phyloP scores from a whole-genome alignment of 1,140 invertebrate genomes.

The Ganaspis sp. region DNA sequence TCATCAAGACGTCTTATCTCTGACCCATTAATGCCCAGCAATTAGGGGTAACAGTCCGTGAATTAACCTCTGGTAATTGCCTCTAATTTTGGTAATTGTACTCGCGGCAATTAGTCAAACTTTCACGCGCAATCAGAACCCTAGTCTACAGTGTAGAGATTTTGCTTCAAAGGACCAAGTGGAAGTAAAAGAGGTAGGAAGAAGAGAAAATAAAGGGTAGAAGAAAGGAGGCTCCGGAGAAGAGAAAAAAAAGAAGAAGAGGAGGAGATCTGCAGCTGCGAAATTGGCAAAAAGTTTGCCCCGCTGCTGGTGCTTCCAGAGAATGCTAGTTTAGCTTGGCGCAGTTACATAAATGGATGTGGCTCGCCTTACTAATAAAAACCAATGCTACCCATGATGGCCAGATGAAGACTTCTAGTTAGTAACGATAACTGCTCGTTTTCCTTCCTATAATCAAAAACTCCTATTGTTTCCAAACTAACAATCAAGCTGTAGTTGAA shows the following conservation, averaged over 20 bases:
- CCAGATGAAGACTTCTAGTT: slow-evolving; percentile 19
- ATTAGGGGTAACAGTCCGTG: slow-evolving; percentile 65
- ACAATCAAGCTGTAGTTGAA: too few species aligned
- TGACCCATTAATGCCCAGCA: slow-evolving; percentile 66
- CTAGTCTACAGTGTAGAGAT: slow-evolving; percentile 34
- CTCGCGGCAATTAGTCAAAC: slow-evolving; percentile 64
- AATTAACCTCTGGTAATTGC: slow-evolving; percentile 70
- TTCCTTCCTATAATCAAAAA: background rate
- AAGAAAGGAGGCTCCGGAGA: slow-evolving; percentile 39
- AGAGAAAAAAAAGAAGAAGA: slow-evolving; percentile 38
- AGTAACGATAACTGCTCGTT: background rate
- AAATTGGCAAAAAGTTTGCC: slow-evolving; percentile 55
- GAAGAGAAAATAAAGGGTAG: slow-evolving; percentile 40
- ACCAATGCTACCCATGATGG: slow-evolving; percentile 40
- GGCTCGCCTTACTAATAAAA: slow-evolving; percentile 56
- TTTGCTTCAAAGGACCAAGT: background rate
- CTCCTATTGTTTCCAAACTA: background rate
- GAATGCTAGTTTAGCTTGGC: slow-evolving; percentile 44
- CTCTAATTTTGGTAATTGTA: slow-evolving; percentile 68
- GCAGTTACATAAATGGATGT: slow-evolving; percentile 55
- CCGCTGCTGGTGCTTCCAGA: slow-evolving; percentile 39
- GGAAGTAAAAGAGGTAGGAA: slow-evolving; percentile 30
- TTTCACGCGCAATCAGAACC: slow-evolving; percentile 59
- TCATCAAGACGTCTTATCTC: slow-evolving; percentile 47
- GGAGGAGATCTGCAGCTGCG: slow-evolving; percentile 41